phyloP scores from a whole-genome alignment of 2,797 vertebrate genomes.

The Mionectes olivaceus region DNA sequence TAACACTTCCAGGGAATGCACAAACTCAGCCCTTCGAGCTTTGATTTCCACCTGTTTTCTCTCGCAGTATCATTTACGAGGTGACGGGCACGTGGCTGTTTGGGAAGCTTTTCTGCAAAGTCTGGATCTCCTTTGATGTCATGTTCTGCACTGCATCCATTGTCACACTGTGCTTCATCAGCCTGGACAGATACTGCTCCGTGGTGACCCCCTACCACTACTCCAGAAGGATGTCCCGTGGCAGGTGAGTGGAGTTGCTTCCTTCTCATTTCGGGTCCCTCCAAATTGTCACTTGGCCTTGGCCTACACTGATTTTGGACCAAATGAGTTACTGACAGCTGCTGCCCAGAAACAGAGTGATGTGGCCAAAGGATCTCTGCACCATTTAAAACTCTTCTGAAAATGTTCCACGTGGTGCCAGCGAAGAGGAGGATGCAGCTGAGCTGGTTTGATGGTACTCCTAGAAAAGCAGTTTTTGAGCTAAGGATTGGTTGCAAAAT shows the following conservation, averaged over 20 bases:
- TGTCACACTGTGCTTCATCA: slow-evolving; percentile 88
- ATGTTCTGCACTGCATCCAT: slow-evolving; percentile 91
- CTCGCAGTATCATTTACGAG: slow-evolving; percentile 74
- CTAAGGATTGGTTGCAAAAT: not conserved
- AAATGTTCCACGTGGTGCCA: not conserved
- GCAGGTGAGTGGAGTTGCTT: slow-evolving; percentile 54
- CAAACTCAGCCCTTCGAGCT: not conserved
- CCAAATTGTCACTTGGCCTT: not conserved
- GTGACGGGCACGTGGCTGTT: slow-evolving; percentile 78
- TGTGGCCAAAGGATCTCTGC: not conserved
- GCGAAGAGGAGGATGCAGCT: not conserved
- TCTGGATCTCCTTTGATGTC: slow-evolving; percentile 89
- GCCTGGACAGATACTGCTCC: slow-evolving; percentile 86
- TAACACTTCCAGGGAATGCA: not conserved
- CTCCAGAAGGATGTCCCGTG: slow-evolving; percentile 76
- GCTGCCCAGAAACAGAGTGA: not conserved
- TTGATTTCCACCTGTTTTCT: not conserved
- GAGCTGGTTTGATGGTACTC: not conserved
- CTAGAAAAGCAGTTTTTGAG: not conserved
- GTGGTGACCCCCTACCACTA: slow-evolving; percentile 77
- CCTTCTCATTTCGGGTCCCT: not conserved
- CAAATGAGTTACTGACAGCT: not conserved
- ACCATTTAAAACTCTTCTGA: not conserved
- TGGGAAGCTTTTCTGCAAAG: slow-evolving; percentile 82
- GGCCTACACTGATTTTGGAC: fast-evolving